Percentiles rank a stretch among this genome's conserved stretches.
These are phyloP conservation scores for Actenoides hombroni DNA, from an alignment of 2,113 vertebrate species.

Conservation along the genomic window DNA sequence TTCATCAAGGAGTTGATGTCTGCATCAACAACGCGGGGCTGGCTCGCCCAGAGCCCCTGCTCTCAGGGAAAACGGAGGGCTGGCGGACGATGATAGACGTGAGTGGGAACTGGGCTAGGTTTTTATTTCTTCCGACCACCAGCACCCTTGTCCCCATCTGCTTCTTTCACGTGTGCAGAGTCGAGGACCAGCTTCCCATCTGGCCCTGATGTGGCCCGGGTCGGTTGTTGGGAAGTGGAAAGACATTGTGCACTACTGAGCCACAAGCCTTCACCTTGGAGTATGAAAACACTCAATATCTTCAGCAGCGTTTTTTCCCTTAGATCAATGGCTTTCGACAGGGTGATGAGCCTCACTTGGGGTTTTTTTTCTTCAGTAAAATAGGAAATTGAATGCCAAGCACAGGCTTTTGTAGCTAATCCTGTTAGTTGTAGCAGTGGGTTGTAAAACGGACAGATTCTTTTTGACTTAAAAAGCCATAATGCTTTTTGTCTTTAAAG, in stretches of 20 bases:
- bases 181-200: background rate
- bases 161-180: background rate
- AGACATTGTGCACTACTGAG: background rate
- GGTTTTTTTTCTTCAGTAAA: background rate
- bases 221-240: background rate
- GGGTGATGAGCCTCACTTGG: background rate
- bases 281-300: background rate
- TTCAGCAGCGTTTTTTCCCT: background rate
- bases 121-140: background rate
- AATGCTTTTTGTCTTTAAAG: conserved; percentile 51
- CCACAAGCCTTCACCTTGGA: background rate
- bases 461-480: conserved; percentile 16
- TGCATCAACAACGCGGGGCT: conserved; percentile 96
- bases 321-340: background rate
- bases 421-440: conserved; percentile 7
- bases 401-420: background rate
- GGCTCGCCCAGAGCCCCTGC: conserved; percentile 87
- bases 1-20: conserved; percentile 90
- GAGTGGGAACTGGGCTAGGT: conserved; percentile 23
- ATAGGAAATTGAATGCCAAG: background rate
- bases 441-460: background rate
- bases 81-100: conserved; percentile 97
- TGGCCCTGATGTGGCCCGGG: background rate
- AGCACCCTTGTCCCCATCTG: background rate
- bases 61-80: conserved; percentile 87